phyloP scores from a whole-genome alignment of 1,140 invertebrate species.

The Agraylea sexmaculata region DNA sequence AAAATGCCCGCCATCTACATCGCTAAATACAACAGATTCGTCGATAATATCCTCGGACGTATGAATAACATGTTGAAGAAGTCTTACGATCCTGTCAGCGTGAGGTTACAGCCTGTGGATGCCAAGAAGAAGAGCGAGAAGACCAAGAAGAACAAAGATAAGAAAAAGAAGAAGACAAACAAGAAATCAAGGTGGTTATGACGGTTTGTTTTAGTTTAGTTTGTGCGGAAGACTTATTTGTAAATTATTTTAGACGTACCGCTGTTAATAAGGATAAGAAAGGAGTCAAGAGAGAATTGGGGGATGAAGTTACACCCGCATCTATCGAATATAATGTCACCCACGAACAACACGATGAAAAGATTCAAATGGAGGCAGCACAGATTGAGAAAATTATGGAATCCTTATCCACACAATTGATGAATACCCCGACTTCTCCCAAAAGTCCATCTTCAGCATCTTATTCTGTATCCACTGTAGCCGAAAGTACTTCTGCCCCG shows the following conservation, averaged over 20 bases:
- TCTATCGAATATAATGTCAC: too few relatives aligned
- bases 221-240: slow-evolving; percentile 22
- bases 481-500: too few relatives aligned
- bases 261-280: too few relatives aligned
- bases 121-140: slow-evolving; percentile 37
- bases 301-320: too few relatives aligned
- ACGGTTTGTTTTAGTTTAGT: not conserved
- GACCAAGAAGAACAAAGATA: slow-evolving; percentile 35
- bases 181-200: slow-evolving; percentile 6
- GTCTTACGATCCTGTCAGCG: slow-evolving; percentile 72
- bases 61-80: slow-evolving; percentile 65
- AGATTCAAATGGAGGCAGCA: too few relatives aligned
- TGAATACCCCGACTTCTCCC: too few relatives aligned
- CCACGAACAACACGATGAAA: too few relatives aligned
- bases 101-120: slow-evolving; percentile 54
- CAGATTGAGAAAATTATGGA: too few relatives aligned
- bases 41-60: slow-evolving; percentile 64
- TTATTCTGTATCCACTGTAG: too few relatives aligned
- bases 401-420: too few relatives aligned
- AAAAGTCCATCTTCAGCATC: too few relatives aligned
- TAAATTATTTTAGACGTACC: slow-evolving; percentile 30
- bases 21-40: slow-evolving; percentile 68
- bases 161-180: slow-evolving; percentile 33
- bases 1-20: slow-evolving; percentile 60
- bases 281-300: too few relatives aligned